A percentile compares a stretch with the other conserved stretches of the same genome.
Conservation (phyloP, 1,140 invertebrate species). For the Carcinoscorpius rotundicauda region DNA sequence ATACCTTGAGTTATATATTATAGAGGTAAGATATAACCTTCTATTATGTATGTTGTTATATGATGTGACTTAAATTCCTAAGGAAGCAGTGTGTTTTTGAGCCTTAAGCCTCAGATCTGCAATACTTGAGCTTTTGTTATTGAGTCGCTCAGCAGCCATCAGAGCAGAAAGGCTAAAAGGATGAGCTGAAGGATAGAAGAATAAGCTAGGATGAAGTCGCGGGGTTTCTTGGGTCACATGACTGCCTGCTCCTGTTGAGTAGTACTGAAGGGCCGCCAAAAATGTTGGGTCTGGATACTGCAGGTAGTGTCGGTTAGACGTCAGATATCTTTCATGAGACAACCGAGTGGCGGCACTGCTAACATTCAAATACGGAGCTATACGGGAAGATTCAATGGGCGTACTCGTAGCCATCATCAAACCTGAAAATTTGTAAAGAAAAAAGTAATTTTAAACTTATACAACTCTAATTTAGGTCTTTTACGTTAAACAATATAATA, state of each 20-base stretch:
- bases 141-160: slow-evolving; percentile 33
- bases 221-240: slow-evolving; percentile 24
- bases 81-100: slow-evolving; percentile 64
- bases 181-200: slow-evolving; percentile 27
- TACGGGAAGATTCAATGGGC: slow-evolving; percentile 62
- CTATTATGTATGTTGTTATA: no score
- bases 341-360: slow-evolving; percentile 22
- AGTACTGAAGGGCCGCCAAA: slow-evolving; percentile 17
- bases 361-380: slow-evolving; percentile 69
- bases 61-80: slow-evolving; percentile 34
- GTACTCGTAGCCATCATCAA: slow-evolving; percentile 28
- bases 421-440: background rate
- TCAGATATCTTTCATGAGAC: slow-evolving; percentile 32
- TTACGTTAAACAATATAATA: no score
- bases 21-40: no score
- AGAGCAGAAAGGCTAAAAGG: slow-evolving; percentile 29
- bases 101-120: slow-evolving; percentile 75
- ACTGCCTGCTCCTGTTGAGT: slow-evolving; percentile 1
- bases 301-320: slow-evolving; percentile 32
- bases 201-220: slow-evolving; percentile 22
- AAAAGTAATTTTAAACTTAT: no score
- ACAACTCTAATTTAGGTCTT: no score
- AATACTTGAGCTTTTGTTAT: slow-evolving; percentile 70
- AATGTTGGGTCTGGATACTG: slow-evolving; percentile 20
- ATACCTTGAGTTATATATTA: no score